Conservation (phyloP, 2,888 invertebrate species). For the Drosophila birchii region DNA sequence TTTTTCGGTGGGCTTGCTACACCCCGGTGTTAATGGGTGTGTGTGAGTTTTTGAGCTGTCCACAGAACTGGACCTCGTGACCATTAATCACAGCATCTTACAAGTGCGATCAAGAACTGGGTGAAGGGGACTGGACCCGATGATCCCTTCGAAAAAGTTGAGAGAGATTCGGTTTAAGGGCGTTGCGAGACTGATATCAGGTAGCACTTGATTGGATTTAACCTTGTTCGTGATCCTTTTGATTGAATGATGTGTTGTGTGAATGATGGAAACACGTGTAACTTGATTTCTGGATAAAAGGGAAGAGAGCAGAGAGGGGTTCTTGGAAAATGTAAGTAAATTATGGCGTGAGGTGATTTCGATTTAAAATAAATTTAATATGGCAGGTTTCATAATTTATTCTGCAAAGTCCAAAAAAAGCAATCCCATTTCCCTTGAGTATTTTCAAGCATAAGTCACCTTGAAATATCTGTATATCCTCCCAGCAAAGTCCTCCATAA, state of each 20-base stretch:
- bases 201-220: constrained; percentile 57
- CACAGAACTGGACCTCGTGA: constrained; percentile 67
- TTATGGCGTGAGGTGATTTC: not conserved
- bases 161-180: constrained; percentile 20
- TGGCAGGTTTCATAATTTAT: not conserved
- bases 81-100: constrained; percentile 73
- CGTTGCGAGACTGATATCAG: constrained; percentile 54
- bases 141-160: constrained; percentile 50
- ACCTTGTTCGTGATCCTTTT: constrained; percentile 29
- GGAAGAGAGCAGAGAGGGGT: not conserved
- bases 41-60: constrained; percentile 70
- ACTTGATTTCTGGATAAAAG: constrained; percentile 52
- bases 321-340: constrained; percentile 6
- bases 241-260: constrained; percentile 62
- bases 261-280: constrained; percentile 63
- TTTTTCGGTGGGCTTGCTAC: constrained; percentile 51
- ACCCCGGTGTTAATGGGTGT: constrained; percentile 77
- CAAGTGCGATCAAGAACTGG: constrained; percentile 52
- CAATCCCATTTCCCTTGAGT: too few species aligned
- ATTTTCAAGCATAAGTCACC: not conserved
- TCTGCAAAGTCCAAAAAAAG: not conserved
- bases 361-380: too few species aligned
- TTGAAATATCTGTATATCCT: not conserved
- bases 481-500: not conserved
- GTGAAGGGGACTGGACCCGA: constrained; percentile 35